Percentiles rank a stretch among this genome's conserved stretches.
Evolutionary conservation across 2,888 invertebrate species (phyloP).

Genomic region (Drosophila macrothrix): DNA sequence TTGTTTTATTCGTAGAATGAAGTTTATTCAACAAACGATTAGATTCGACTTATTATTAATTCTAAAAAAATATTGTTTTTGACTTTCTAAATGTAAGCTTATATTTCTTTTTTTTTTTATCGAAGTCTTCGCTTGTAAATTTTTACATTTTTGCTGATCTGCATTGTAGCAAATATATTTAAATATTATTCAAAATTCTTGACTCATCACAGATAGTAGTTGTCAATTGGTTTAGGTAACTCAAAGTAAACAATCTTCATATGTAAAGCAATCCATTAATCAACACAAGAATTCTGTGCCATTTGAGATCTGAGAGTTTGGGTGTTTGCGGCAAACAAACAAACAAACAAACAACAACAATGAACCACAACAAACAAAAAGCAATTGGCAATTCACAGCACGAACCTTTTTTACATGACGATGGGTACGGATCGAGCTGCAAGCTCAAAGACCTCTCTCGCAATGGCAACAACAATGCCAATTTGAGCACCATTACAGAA

Average conservation of each 20-base stretch:
- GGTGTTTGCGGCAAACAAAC: conserved; percentile 15
- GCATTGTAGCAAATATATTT: neutral
- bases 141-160: neutral
- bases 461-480: conserved; percentile 59
- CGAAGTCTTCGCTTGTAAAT: neutral
- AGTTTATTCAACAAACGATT: too few relatives aligned
- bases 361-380: conserved; percentile 3
- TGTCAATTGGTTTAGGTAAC: neutral
- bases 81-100: neutral
- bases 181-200: neutral
- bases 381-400: conserved; percentile 66
- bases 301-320: conserved; percentile 37
- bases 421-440: conserved; percentile 27
- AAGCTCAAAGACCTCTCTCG: conserved; percentile 62
- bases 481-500: conserved; percentile 75
- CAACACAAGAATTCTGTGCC: conserved; percentile 41
- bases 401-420: conserved; percentile 60
- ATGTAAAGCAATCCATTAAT: conserved; percentile 32
- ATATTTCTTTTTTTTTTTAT: neutral
- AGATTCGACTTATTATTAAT: too few relatives aligned
- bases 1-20: too few relatives aligned
- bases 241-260: neutral
- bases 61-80: neutral
- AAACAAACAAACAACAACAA: neutral
- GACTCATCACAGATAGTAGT: neutral